phyloP scores from a whole-genome alignment of 2,113 vertebrate genomes.

The Pao palembangensis region DNA sequence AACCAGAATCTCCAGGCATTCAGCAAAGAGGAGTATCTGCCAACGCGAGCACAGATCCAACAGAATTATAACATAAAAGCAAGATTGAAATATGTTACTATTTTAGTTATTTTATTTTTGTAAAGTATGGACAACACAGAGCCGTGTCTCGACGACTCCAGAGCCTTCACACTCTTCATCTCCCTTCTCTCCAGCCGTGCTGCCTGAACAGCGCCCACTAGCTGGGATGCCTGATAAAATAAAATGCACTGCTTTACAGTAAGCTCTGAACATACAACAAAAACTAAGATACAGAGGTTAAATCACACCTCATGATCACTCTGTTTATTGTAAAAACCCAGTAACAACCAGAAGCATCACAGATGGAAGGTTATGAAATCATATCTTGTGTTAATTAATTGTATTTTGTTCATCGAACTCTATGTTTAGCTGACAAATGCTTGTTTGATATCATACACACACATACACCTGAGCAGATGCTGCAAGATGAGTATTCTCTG shows the following conservation, averaged over 20 bases:
- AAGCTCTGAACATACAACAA: too few relatives aligned
- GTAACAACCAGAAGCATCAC: too few relatives aligned
- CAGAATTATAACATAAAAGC: too few relatives aligned
- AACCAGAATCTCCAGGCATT: too few relatives aligned
- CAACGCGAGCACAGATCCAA: too few relatives aligned
- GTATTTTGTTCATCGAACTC: slow-evolving; percentile 14
- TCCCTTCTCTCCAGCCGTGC: not conserved
- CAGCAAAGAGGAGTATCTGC: too few relatives aligned
- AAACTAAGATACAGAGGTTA: not conserved
- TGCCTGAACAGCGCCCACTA: not conserved
- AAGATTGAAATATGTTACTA: not conserved
- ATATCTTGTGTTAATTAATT: slow-evolving; percentile 1
- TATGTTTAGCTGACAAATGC: too few relatives aligned
- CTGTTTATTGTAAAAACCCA: too few relatives aligned
- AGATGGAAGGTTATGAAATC: too few relatives aligned
- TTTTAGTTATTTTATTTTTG: not conserved
- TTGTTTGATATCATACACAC: too few relatives aligned
- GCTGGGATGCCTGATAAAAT: not conserved
- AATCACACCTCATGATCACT: not conserved
- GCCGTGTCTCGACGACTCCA: not conserved
- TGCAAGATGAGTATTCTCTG: slow-evolving; percentile 40
- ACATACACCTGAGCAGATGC: slow-evolving; percentile 27
- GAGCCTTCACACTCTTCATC: not conserved
- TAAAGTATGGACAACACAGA: not conserved
- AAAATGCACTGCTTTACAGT: too few relatives aligned